A percentile compares a stretch with the other conserved stretches of the same genome.
These are phyloP conservation scores for Spinibarbus caldwelli DNA, from an alignment of 2,797 vertebrate species.

Conservation along the genomic window DNA sequence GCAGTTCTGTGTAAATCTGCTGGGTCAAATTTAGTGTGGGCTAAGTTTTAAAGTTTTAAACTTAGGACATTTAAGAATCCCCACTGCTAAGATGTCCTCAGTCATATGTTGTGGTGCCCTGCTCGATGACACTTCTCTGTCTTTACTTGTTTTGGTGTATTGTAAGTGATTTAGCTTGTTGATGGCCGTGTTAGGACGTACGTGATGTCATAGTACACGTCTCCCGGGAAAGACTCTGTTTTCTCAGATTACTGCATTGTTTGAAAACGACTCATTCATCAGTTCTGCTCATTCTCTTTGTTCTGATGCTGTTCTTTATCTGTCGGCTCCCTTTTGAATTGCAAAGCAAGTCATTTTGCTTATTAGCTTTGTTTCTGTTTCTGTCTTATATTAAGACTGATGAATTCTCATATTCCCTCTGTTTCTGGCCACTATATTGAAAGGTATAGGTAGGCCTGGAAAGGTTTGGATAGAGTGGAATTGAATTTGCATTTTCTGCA, in stretches of 20 bases:
- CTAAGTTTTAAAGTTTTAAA: constrained; percentile 6
- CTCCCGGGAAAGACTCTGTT: neutral
- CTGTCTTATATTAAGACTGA: neutral
- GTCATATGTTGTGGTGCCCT: neutral
- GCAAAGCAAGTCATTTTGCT: neutral
- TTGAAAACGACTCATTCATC: constrained; percentile 13
- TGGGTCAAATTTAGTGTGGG: neutral
- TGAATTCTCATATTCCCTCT: neutral
- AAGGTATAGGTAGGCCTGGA: neutral
- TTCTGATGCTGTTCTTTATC: neutral
- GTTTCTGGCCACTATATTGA: neutral
- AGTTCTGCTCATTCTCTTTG: constrained; percentile 1
- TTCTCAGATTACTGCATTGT: neutral
- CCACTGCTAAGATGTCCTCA: constrained; percentile 7
- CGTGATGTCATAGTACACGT: neutral
- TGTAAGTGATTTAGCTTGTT: constrained; percentile 16
- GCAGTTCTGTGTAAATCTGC: neutral
- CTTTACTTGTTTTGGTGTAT: constrained; percentile 4
- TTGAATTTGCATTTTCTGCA: neutral
- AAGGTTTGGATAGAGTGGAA: neutral
- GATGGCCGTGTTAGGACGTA: neutral
- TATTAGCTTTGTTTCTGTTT: constrained; percentile 2
- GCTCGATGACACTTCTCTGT: neutral
- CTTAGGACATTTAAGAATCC: neutral
- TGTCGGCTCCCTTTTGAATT: neutral